phyloP scores from a whole-genome alignment of 2,113 vertebrate genomes.

The Carassius auratus region DNA sequence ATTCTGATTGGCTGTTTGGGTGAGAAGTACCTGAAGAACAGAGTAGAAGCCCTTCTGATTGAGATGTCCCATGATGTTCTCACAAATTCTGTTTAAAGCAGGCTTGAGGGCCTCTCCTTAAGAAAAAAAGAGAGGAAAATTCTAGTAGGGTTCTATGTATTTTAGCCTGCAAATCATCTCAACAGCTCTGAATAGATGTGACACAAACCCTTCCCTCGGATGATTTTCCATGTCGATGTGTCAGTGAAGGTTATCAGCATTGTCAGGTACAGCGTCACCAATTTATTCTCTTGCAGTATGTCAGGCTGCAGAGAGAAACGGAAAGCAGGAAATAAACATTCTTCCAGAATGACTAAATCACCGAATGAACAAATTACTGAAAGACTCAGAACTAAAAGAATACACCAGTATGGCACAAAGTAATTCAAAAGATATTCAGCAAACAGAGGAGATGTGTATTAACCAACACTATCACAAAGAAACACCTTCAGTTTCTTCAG shows the following conservation, averaged over 20 bases:
- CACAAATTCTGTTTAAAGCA: slow-evolving; percentile 92
- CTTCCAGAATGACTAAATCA: neutral
- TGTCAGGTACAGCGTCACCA: slow-evolving; percentile 90
- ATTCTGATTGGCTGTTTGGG: neutral
- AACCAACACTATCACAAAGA: neutral
- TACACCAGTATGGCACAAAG: too few species aligned
- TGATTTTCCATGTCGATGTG: slow-evolving; percentile 90
- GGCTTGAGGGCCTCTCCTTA: slow-evolving; percentile 86
- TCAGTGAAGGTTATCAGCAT: slow-evolving; percentile 97
- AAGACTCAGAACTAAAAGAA: neutral
- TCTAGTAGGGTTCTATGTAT: neutral
- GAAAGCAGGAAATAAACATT: slow-evolving; percentile 18
- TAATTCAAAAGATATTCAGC: neutral
- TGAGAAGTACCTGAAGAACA: slow-evolving; percentile 84
- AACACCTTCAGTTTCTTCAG: slow-evolving; percentile 90
- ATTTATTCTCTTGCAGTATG: slow-evolving; percentile 91
- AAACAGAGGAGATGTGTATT: too few species aligned
- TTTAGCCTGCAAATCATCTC: neutral
- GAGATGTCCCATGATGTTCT: slow-evolving; percentile 98
- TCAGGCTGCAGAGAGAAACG: slow-evolving; percentile 82
- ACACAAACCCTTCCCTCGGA: slow-evolving; percentile 89
- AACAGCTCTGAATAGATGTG: neutral
- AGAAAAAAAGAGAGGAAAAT: neutral
- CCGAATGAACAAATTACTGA: neutral
- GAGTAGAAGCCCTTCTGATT: slow-evolving; percentile 95